phyloP scores from a whole-genome alignment of 2,888 invertebrate species.

The Dryadula phaetusa region DNA sequence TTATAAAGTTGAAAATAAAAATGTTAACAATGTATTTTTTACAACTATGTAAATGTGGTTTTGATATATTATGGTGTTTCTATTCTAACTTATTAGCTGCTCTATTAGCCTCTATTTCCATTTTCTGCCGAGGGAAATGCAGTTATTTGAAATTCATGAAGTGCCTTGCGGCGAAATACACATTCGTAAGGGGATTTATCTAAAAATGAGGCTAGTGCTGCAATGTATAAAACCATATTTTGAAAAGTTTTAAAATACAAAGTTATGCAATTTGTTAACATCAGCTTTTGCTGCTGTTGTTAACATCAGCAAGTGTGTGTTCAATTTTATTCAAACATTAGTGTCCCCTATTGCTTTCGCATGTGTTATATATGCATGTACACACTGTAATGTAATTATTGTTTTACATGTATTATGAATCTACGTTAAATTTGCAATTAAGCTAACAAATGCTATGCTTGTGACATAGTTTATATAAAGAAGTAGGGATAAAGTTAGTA shows the following conservation, averaged over 20 bases:
- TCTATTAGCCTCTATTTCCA: slow-evolving; percentile 20
- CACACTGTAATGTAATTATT: no score
- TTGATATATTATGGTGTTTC: slow-evolving; percentile 9
- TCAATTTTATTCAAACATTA: neutral
- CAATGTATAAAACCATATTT: slow-evolving; percentile 10
- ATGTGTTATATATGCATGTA: neutral
- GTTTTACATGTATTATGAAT: no score
- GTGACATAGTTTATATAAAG: no score
- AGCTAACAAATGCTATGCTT: no score
- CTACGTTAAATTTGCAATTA: no score
- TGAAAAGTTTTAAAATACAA: neutral
- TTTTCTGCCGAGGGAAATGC: slow-evolving; percentile 21
- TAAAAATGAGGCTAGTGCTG: slow-evolving; percentile 1
- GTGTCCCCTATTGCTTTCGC: neutral
- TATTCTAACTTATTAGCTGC: slow-evolving; percentile 11
- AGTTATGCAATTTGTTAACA: neutral
- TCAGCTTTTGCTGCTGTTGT: no score
- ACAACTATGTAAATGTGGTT: neutral
- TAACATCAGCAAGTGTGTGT: neutral
- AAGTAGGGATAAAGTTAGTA: no score
- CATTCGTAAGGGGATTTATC: slow-evolving; percentile 20
- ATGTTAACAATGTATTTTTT: neutral
- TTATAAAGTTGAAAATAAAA: neutral
- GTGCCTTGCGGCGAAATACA: slow-evolving; percentile 20
- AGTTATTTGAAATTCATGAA: slow-evolving; percentile 32